Percentiles rank a stretch among this genome's conserved stretches.
These are phyloP conservation scores for Beris chalybata DNA, from an alignment of 2,888 invertebrate genomes.

Conservation along the genomic window DNA sequence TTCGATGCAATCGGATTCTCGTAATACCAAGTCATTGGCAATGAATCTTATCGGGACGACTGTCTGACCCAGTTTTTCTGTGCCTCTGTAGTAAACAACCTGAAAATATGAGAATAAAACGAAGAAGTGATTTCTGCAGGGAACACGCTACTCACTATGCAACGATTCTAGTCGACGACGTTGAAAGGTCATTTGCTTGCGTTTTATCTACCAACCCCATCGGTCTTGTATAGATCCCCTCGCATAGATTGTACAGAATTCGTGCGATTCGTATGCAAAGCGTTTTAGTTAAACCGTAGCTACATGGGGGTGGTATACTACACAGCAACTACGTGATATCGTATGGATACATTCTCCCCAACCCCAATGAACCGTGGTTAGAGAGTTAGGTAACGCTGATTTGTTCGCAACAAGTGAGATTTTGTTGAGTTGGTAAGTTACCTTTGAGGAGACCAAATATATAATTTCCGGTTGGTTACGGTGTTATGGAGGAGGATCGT, in stretches of 20 bases:
- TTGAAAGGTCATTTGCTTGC: slow-evolving; percentile 8
- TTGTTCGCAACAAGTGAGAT: too few species aligned
- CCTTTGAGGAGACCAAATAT: too few species aligned
- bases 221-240: not conserved
- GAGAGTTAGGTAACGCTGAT: not conserved
- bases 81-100: slow-evolving; percentile 4
- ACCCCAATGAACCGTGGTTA: slow-evolving; percentile 1
- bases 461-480: too few species aligned
- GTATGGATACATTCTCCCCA: not conserved
- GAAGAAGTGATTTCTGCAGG: not conserved
- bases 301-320: not conserved
- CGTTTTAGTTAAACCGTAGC: not conserved
- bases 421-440: too few species aligned
- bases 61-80: slow-evolving; percentile 10
- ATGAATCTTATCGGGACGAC: not conserved
- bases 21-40: slow-evolving; percentile 11
- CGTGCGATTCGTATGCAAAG: slow-evolving; percentile 24
- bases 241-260: slow-evolving; percentile 8
- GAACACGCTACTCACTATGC: not conserved
- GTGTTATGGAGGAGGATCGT: too few species aligned
- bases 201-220: not conserved
- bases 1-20: not conserved
- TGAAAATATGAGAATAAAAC: slow-evolving; percentile 1
- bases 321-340: too few species aligned
- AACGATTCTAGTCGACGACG: slow-evolving; percentile 10